A percentile compares a stretch with the other conserved stretches of the same genome.
phyloP scores from a whole-genome alignment of 1,140 invertebrate species.

The Vollenhovia emeryi region DNA sequence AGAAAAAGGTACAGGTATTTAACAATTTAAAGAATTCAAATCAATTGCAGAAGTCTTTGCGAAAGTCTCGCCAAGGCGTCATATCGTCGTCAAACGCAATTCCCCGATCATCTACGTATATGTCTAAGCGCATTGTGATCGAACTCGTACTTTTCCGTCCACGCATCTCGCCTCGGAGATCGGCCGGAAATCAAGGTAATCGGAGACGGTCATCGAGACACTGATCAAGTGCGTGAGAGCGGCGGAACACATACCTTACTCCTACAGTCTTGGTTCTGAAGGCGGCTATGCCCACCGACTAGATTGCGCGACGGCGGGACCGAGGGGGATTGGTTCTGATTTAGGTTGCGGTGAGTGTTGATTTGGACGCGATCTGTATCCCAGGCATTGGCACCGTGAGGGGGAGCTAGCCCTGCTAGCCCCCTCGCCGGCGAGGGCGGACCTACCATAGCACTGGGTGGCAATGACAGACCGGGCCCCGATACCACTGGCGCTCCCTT shows the following conservation, averaged over 20 bases:
- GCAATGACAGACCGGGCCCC: slow-evolving; percentile 87
- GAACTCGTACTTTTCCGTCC: not conserved
- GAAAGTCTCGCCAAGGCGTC: too few species aligned
- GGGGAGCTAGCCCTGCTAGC: slow-evolving; percentile 88
- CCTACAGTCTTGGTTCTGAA: slow-evolving; percentile 78
- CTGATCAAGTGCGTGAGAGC: not conserved
- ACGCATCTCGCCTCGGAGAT: not conserved
- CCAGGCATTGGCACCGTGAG: slow-evolving; percentile 87
- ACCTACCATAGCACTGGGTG: slow-evolving; percentile 86
- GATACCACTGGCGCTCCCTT: slow-evolving; percentile 89
- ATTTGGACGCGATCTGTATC: slow-evolving; percentile 89
- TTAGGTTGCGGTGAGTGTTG: slow-evolving; percentile 87
- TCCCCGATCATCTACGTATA: not conserved
- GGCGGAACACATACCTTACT: slow-evolving; percentile 74
- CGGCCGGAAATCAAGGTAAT: not conserved
- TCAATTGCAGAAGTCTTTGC: not conserved
- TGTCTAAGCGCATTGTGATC: not conserved
- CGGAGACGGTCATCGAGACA: not conserved
- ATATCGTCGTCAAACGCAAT: not conserved
- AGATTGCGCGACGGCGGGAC: slow-evolving; percentile 77
- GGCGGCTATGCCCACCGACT: slow-evolving; percentile 74
- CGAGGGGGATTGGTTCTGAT: slow-evolving; percentile 78
- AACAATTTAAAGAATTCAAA: not conserved
- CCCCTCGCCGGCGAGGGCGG: slow-evolving; percentile 85
- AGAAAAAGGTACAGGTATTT: too few species aligned